Base-by-base conservation (phyloP, 2,797 vertebrate genomes). In the Fringilla coelebs region DNA sequence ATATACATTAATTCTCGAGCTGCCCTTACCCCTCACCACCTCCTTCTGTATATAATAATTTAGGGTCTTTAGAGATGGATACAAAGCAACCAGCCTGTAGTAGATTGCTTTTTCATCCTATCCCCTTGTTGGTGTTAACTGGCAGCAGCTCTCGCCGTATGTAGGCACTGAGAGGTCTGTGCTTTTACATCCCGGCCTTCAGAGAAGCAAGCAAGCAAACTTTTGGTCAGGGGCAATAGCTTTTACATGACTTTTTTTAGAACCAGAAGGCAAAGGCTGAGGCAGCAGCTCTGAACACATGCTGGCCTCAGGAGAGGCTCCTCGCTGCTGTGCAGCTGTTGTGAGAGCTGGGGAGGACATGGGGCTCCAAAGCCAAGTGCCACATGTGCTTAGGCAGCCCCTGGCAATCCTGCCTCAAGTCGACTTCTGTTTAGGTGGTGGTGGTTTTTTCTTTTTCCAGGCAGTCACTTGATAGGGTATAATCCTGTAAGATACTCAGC, bases 321-420 rank as follows among this genome's bases (percentile, higher is more conserved):
- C 85, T 78, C 0, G 1, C 67, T 76, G 91, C 63, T 88, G 41
- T 87, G 96, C 96, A 97, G 95, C 96, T 97, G 96, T 92, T 85
- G 41, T 4, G 32, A 22, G 84, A 49, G 87, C 61, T 2, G 25
- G 70, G 70, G 66, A 86, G 77, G 78, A 66, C 10, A 0, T 73
- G 63, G 66, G 80, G 71, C 77, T 90, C 88, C 58, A 41, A 9
- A 75, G 75, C 45, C 13, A 0, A 38, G 67, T 77, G 87, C 88
- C 85, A 82, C 86, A 73, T 88, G 79, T 76, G 88, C 90, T 76
- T 12, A 11, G 80, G 77, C 85, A 73, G 85, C 88, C 65, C 84
- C 73, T 93, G 97, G 88, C 83, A 66, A 14, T 26, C 85, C 81
- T 60, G 71, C 68, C 91, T 88, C 48, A 70, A 90, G 29, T 57